phyloP scores from a whole-genome alignment of 1,140 invertebrate species.

The Metopolophium dirhodum region DNA sequence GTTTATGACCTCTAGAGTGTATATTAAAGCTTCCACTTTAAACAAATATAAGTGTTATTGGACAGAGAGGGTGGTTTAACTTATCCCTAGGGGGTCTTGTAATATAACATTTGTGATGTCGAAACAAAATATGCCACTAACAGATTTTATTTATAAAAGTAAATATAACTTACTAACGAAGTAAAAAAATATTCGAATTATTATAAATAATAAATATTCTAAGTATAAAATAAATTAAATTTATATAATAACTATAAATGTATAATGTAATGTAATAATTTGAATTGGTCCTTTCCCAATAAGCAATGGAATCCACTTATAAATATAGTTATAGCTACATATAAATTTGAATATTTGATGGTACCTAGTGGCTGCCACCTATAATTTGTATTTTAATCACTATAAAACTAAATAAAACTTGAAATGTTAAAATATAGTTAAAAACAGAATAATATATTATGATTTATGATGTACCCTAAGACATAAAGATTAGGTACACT shows the following conservation, averaged over 20 bases:
- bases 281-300: not conserved
- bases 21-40: slow-evolving; percentile 18
- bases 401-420: no score
- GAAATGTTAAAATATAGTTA: no score
- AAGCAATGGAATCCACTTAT: not conserved
- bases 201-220: not conserved
- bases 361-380: no score
- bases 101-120: not conserved
- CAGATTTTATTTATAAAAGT: slow-evolving; percentile 30
- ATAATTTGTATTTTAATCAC: no score
- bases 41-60: not conserved
- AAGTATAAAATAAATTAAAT: not conserved
- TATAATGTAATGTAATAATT: not conserved
- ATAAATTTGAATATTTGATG: no score
- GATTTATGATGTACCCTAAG: no score
- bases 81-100: slow-evolving; percentile 35
- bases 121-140: slow-evolving; percentile 25
- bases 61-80: not conserved
- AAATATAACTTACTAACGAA: not conserved
- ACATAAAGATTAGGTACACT: no score
- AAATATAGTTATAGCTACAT: no score
- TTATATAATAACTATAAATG: no score
- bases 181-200: slow-evolving; percentile 19
- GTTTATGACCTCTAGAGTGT: slow-evolving; percentile 23
- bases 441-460: no score